Conservation (phyloP, 2,888 invertebrate species). For the Epinotia brunnichana region DNA sequence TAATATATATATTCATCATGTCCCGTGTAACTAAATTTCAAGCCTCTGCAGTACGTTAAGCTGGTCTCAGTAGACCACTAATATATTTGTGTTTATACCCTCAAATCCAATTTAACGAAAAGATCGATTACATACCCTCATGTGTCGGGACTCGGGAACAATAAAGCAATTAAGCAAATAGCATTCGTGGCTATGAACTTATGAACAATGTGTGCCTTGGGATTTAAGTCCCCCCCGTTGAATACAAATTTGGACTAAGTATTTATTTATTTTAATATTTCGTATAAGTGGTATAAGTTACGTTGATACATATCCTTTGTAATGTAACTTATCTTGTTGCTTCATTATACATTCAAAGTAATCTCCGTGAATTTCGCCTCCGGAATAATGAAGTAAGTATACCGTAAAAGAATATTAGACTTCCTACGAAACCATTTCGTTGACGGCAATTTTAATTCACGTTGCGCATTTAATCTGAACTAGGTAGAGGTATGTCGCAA, state of each 20-base stretch:
- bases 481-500: slow-evolving; percentile 7
- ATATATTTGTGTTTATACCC: slow-evolving; percentile 41
- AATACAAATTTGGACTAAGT: slow-evolving; percentile 11
- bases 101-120: slow-evolving; percentile 44
- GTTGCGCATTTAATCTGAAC: slow-evolving; percentile 33
- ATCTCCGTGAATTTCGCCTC: slow-evolving; percentile 4
- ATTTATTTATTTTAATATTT: slow-evolving; percentile 1
- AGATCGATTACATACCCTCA: slow-evolving; percentile 49
- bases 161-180: slow-evolving; percentile 54
- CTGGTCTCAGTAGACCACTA: slow-evolving; percentile 33
- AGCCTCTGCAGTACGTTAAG: slow-evolving; percentile 11
- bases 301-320: background rate
- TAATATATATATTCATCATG: slow-evolving; percentile 41
- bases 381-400: slow-evolving; percentile 18
- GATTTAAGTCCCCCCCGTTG: slow-evolving; percentile 39
- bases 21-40: slow-evolving; percentile 34
- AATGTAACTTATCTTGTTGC: background rate
- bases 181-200: slow-evolving; percentile 45
- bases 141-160: slow-evolving; percentile 49
- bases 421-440: slow-evolving; percentile 24
- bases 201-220: slow-evolving; percentile 41
- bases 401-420: slow-evolving; percentile 13
- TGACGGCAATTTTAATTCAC: slow-evolving; percentile 17
- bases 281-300: too few species aligned
- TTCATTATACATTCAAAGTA: slow-evolving; percentile 14